These are phyloP conservation scores for Xestia c-nigrum DNA, from an alignment of 2,888 invertebrate genomes.

Conservation along the genomic window DNA sequence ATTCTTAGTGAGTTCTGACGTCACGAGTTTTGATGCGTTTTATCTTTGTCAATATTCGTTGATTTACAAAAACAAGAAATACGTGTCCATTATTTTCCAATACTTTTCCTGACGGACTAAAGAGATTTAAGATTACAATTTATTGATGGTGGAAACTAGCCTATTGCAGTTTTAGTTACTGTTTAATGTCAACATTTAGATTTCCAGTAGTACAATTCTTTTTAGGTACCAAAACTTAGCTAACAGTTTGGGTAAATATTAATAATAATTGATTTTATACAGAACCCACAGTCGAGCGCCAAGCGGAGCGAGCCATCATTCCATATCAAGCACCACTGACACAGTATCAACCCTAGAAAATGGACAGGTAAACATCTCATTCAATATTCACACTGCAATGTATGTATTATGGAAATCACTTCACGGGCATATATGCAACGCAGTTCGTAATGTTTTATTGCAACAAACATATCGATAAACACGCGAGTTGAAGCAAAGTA, in stretches of 20 bases:
- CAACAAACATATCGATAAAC: slow-evolving; percentile 38
- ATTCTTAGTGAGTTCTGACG: too few relatives aligned
- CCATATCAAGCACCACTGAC: slow-evolving; percentile 86
- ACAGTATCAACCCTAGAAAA: slow-evolving; percentile 88
- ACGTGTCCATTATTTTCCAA: too few relatives aligned
- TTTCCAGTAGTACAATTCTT: too few relatives aligned
- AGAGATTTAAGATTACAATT: too few relatives aligned
- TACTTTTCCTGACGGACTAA: too few relatives aligned
- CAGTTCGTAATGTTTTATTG: slow-evolving; percentile 34
- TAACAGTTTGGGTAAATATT: not conserved
- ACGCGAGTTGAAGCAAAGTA: slow-evolving; percentile 8
- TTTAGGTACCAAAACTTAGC: not conserved
- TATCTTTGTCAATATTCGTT: too few relatives aligned
- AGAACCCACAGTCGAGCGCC: slow-evolving; percentile 89
- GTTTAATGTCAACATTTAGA: not conserved
- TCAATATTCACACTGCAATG: slow-evolving; percentile 49
- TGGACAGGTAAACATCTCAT: slow-evolving; percentile 83
- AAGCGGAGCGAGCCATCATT: slow-evolving; percentile 89
- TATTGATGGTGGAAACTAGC: too few relatives aligned
- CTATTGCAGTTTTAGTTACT: not conserved
- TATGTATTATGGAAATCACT: slow-evolving; percentile 52
- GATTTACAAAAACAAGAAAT: too few relatives aligned
- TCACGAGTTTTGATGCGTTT: too few relatives aligned
- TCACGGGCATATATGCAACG: slow-evolving; percentile 30
- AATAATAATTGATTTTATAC: slow-evolving; percentile 47